phyloP scores from a whole-genome alignment of 2,797 vertebrate genomes.

The Thripadectes ignobilis region DNA sequence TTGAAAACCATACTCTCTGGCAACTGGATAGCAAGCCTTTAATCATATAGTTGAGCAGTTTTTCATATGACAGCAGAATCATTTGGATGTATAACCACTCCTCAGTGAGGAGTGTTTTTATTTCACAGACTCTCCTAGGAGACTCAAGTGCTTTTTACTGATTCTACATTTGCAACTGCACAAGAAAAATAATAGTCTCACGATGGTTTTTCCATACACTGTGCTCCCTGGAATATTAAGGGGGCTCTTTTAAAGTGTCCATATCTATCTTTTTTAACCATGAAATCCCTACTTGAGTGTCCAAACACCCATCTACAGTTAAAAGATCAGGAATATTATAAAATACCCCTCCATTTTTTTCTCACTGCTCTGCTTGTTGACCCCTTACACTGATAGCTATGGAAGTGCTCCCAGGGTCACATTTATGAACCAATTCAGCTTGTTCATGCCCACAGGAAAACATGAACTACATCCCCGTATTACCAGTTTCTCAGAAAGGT shows the following conservation, averaged over 20 bases:
- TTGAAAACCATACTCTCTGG: neutral
- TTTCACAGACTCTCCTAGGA: neutral
- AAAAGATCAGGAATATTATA: neutral
- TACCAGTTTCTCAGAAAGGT: neutral
- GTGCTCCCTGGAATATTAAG: neutral
- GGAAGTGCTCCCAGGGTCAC: neutral
- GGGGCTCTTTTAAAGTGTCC: neutral
- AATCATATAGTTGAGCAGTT: neutral
- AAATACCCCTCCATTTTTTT: neutral
- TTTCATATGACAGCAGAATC: neutral
- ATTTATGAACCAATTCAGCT: neutral
- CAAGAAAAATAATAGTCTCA: neutral
- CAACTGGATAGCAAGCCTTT: neutral
- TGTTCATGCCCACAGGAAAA: neutral
- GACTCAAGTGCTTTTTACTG: neutral
- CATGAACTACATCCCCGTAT: neutral
- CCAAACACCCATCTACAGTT: neutral
- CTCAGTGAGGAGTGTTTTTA: neutral
- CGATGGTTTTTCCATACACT: rapidly evolving
- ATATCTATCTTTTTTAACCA: neutral
- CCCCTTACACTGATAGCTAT: neutral
- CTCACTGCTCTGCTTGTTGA: neutral
- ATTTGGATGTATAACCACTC: neutral
- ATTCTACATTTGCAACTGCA: neutral
- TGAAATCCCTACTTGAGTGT: neutral